Evolutionary conservation across 2,113 vertebrate genomes (phyloP), one percentile per base, ranked within the genome.

Genomic region (Podilymbus podiceps): DNA sequence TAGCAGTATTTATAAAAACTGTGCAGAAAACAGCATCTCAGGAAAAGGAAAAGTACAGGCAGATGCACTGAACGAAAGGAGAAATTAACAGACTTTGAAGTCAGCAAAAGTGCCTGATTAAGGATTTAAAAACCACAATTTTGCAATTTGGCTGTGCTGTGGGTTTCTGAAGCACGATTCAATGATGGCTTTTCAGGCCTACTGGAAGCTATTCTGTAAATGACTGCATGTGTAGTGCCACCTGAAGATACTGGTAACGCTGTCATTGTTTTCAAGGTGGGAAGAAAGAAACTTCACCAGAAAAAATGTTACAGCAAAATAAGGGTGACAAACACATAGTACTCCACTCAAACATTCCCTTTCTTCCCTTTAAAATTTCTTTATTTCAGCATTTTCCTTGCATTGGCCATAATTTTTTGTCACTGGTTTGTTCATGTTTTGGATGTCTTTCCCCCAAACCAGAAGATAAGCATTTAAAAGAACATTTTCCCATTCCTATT

Each of bases 1-100:
- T 94, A 96, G 76, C 16, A 12, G 90, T 92, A 97, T 94, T 96
- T 97, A 95, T 96, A 94, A 96, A 94, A 94, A 90, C 60, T 40
- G 35, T 62, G 60, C 83, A 94, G 91, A 93, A 94, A 96, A 96
- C 85, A 84, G 86, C 77, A 90, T 93, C 83, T 91, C 90, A 78
- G 96, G 96, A 96, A 96, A 95, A 94, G 72, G 95, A 94, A 95
- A 95, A 92, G 88, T 90, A 94, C 93, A 94, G 0, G 16, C 96
- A 95, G 95, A 97, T 94, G 96, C 72, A 67, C 79, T 75, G 88
- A 92, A 71, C 63, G 2, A 96, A 96, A 90, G 72, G 88, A 85
- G 78, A 93, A 96, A 97, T 96, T 93, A 96, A 16, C 85, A 93
- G 88, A 90, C 79, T 94, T 76, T 64, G 63, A 94, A 96, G 86